Evolutionary conservation across 2,113 vertebrate genomes (phyloP).

Genomic region (Heterotilapia buettikoferi): DNA sequence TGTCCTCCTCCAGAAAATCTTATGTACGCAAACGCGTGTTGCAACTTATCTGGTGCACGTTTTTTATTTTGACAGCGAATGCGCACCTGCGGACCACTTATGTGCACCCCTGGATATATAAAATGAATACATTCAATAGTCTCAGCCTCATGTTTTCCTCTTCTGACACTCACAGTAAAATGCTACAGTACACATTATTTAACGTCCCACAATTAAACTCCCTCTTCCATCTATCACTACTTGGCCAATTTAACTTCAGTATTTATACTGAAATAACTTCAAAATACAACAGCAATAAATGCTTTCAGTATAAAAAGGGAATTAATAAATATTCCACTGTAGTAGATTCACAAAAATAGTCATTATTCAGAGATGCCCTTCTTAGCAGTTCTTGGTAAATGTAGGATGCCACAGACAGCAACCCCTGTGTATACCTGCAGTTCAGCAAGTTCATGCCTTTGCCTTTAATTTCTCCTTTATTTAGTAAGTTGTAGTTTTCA

Average conservation of each 20-base stretch:
- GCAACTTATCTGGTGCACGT: not conserved
- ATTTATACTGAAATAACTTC: accelerated
- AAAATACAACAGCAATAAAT: not conserved
- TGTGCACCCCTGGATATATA: accelerated
- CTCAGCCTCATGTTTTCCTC: not conserved
- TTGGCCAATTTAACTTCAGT: not conserved
- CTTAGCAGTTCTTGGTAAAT: not conserved
- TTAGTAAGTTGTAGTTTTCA: not conserved
- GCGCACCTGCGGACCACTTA: not conserved
- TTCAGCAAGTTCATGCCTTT: not conserved
- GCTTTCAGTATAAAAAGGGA: not conserved
- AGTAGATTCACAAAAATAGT: not conserved
- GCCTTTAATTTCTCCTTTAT: not conserved
- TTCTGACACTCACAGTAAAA: not conserved
- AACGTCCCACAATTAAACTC: not conserved
- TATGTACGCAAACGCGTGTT: accelerated
- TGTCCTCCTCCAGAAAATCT: not conserved
- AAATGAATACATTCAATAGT: not conserved
- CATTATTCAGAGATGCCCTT: not conserved
- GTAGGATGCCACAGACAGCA: not conserved
- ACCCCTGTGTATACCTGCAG: not conserved
- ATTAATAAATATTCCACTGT: not conserved
- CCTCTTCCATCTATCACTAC: not conserved
- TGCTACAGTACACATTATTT: not conserved
- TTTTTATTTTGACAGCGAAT: not conserved